These are phyloP conservation scores for Leucoraja ocellata DNA, from an alignment of 2,797 vertebrate species.

Conservation along the genomic window DNA sequence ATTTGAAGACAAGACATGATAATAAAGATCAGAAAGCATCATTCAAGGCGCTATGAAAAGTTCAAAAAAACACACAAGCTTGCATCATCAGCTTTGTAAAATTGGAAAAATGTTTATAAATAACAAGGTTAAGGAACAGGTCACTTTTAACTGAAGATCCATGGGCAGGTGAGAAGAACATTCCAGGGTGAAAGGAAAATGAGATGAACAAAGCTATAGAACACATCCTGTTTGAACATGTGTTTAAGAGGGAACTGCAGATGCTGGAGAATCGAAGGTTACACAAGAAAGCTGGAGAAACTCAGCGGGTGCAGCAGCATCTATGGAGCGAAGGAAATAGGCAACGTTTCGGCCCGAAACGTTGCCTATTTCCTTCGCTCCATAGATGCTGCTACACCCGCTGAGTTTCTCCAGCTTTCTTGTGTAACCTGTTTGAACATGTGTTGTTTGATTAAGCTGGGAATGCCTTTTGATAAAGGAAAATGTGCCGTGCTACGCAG, in stretches of 20 bases:
- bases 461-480: neutral
- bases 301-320: too few species aligned
- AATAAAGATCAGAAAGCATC: neutral
- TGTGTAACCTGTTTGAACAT: neutral
- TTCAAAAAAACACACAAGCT: neutral
- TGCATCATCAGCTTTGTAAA: neutral
- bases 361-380: too few species aligned
- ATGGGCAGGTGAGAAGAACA: neutral
- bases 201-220: neutral
- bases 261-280: too few species aligned
- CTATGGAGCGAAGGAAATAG: too few species aligned
- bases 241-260: too few species aligned
- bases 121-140: neutral
- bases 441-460: neutral
- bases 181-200: neutral
- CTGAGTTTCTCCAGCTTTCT: too few species aligned
- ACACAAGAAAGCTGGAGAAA: too few species aligned
- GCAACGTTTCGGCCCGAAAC: too few species aligned
- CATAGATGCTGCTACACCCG: too few species aligned
- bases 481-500: neutral
- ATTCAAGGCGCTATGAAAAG: neutral
- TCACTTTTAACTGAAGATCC: neutral
- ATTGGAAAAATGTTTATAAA: neutral
- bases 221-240: neutral
- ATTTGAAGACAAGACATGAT: constrained; percentile 1